Conservation (phyloP, 2,888 invertebrate species). For the Dolomedes plantarius region DNA sequence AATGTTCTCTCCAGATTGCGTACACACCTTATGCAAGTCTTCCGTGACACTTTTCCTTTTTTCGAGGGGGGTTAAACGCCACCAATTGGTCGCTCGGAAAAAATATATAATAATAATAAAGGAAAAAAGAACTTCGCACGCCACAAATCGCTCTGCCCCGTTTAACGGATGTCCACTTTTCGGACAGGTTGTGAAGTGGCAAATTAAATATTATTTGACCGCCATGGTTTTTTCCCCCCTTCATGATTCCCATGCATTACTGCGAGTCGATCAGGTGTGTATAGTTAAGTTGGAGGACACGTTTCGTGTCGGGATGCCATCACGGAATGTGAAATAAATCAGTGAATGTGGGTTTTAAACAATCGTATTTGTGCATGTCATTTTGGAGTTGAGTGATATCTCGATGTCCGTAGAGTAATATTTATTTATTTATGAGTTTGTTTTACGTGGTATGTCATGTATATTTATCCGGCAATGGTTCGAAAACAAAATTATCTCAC, state of each 20-base stretch:
- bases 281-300: not conserved
- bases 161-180: slow-evolving; percentile 27
- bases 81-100: slow-evolving; percentile 25
- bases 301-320: not conserved
- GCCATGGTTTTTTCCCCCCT: not conserved
- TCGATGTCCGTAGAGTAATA: not conserved
- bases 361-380: not conserved
- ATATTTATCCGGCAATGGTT: too few relatives aligned
- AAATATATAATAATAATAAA: too few relatives aligned
- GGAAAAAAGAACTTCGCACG: too few relatives aligned
- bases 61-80: slow-evolving; percentile 51
- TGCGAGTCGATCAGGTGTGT: too few relatives aligned
- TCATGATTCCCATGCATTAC: too few relatives aligned
- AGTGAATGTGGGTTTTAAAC: not conserved
- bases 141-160: slow-evolving; percentile 33
- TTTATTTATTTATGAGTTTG: not conserved
- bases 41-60: not conserved
- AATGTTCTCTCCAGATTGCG: not conserved
- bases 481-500: not conserved
- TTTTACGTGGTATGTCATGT: too few relatives aligned
- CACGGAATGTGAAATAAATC: not conserved
- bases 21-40: slow-evolving; percentile 7
- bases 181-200: not conserved
- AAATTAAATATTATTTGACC: slow-evolving; percentile 8
- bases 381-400: not conserved